Evolutionary conservation across 2,113 vertebrate genomes (phyloP).

Genomic region (Pitta sordida): DNA sequence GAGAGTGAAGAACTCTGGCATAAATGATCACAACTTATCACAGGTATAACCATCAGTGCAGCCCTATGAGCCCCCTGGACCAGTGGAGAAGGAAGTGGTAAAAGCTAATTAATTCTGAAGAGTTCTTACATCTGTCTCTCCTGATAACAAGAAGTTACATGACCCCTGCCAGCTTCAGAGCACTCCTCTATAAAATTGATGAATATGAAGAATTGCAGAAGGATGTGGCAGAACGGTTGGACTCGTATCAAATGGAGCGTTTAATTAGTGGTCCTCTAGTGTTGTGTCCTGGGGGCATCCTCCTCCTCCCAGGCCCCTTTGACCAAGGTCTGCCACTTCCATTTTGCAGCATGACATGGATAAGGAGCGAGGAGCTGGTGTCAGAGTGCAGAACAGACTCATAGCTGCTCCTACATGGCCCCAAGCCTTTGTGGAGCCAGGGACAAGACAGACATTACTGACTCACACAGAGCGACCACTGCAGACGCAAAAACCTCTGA

Average conservation of each 20-base stretch:
- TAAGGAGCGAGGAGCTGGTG: background rate
- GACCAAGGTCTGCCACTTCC: background rate
- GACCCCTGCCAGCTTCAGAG: constrained; percentile 32
- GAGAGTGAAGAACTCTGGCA: background rate
- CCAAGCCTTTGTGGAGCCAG: background rate
- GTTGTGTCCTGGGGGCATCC: background rate
- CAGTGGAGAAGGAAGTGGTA: background rate
- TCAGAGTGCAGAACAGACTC: background rate
- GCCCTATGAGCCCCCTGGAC: background rate
- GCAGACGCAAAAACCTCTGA: background rate
- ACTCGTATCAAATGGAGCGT: background rate
- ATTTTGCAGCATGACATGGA: background rate
- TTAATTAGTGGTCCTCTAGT: background rate
- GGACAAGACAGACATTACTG: fast-evolving
- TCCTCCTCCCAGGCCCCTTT: background rate
- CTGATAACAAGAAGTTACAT: background rate
- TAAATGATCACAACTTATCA: background rate
- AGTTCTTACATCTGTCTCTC: constrained; percentile 37
- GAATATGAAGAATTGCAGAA: constrained; percentile 4
- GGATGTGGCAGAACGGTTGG: constrained; percentile 6
- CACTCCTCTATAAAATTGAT: background rate
- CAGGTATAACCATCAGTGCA: background rate
- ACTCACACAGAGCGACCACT: background rate
- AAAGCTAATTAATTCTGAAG: constrained; percentile 49
- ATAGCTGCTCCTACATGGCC: background rate